Evolutionary conservation across 2,888 invertebrate species (phyloP).

Genomic region (Cyaniris semiargus): DNA sequence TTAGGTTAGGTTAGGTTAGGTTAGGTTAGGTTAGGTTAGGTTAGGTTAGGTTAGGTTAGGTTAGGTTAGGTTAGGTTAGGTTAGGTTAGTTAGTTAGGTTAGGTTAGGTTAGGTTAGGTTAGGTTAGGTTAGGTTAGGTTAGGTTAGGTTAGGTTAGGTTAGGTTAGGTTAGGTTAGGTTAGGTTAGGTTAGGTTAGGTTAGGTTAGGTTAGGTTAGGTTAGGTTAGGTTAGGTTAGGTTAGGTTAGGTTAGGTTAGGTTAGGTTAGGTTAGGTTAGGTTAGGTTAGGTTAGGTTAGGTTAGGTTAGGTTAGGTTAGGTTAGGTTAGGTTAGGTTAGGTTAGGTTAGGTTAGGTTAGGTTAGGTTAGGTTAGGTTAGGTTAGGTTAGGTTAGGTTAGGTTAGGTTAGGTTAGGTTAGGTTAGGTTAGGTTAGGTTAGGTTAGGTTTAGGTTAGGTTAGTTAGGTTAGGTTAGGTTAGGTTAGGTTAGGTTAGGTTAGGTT

Average conservation of each 20-base stretch:
- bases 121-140: too few relatives aligned
- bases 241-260: slow-evolving; percentile 1
- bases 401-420: too few relatives aligned
- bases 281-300: slow-evolving; percentile 8
- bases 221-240: slow-evolving; percentile 24
- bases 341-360: slow-evolving; percentile 23
- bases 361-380: slow-evolving; percentile 1
- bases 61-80: too few relatives aligned
- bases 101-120: too few relatives aligned
- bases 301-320: slow-evolving; percentile 24
- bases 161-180: background rate
- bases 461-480: slow-evolving; percentile 1
- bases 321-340: slow-evolving; percentile 24
- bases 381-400: too few relatives aligned
- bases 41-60: too few relatives aligned
- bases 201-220: slow-evolving; percentile 25
- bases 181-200: slow-evolving; percentile 29
- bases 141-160: too few relatives aligned
- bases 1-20: too few relatives aligned
- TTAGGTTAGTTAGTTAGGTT: too few relatives aligned
- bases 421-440: too few relatives aligned
- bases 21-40: too few relatives aligned
- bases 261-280: too few relatives aligned
- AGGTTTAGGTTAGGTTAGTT: background rate
- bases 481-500: slow-evolving; percentile 1